These are phyloP conservation scores for Phaethornis superciliosus DNA, from an alignment of 2,113 vertebrate species.

Conservation along the genomic window DNA sequence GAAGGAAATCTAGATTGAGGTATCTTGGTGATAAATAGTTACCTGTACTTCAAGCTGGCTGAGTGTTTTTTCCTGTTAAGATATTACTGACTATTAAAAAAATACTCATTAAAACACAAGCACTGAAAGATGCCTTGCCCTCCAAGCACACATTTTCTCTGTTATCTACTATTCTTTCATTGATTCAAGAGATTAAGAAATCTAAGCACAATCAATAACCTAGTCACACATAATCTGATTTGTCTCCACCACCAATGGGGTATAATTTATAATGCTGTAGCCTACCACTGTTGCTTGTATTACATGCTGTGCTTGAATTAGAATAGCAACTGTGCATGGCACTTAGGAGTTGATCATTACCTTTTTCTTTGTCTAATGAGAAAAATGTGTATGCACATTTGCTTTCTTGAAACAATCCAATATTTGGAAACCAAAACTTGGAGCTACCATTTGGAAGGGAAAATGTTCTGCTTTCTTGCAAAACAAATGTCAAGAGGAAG, in stretches of 20 bases:
- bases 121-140: neutral
- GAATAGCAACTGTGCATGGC: neutral
- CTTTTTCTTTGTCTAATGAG: conserved; percentile 14
- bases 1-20: neutral
- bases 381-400: neutral
- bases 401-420: neutral
- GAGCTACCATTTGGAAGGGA: neutral
- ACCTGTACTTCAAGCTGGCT: neutral
- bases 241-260: conserved; percentile 9
- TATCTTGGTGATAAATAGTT: conserved; percentile 9
- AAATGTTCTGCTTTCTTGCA: neutral
- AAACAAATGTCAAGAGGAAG: neutral
- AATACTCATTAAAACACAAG: conserved; percentile 5
- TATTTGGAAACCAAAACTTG: neutral
- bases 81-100: conserved; percentile 38
- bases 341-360: neutral
- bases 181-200: conserved; percentile 49
- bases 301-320: conserved; percentile 29
- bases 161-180: conserved; percentile 16
- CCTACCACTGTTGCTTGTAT: neutral
- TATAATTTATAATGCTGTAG: neutral
- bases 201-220: conserved; percentile 45
- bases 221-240: conserved; percentile 29
- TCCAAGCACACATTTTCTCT: neutral
- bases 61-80: conserved; percentile 1